Percentiles rank a stretch among this genome's conserved stretches.
Conservation (phyloP, 2,797 vertebrate species). For the Clamator glandarius region DNA sequence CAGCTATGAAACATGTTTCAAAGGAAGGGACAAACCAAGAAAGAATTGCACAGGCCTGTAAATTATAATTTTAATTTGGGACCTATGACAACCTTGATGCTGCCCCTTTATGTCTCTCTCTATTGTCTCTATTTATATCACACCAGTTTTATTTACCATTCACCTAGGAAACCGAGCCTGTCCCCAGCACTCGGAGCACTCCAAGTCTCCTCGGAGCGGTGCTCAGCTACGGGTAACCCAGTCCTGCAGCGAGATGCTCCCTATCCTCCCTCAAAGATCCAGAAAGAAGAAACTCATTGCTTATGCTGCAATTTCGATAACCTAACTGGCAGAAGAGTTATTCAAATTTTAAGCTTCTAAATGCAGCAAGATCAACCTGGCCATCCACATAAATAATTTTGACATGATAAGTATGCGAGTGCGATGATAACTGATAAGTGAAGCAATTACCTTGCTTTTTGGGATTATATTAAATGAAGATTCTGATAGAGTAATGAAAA, state of each 20-base stretch:
- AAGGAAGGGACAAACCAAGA: constrained; percentile 24
- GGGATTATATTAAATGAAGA: constrained; percentile 89
- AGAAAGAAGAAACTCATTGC: constrained; percentile 75
- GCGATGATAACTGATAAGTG: constrained; percentile 86
- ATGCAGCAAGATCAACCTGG: constrained; percentile 83
- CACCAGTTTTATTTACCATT: constrained; percentile 60
- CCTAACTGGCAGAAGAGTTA: constrained; percentile 84
- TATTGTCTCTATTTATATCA: constrained; percentile 51
- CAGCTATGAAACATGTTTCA: constrained; percentile 33
- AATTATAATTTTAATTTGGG: constrained; percentile 57
- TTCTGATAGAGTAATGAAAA: constrained; percentile 88
- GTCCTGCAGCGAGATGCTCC: constrained; percentile 17
- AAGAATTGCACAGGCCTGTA: constrained; percentile 4
- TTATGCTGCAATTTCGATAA: constrained; percentile 82
- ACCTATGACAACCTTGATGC: constrained; percentile 52
- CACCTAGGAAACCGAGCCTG: constrained; percentile 46
- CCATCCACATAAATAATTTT: constrained; percentile 89
- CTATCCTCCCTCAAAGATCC: constrained; percentile 22
- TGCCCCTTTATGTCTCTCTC: constrained; percentile 14
- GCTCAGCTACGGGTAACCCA: constrained; percentile 28
- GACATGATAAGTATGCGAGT: constrained; percentile 84
- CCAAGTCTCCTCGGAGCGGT: constrained; percentile 15
- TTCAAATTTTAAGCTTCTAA: constrained; percentile 85
- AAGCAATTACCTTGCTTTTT: constrained; percentile 88
- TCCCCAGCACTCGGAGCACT: not conserved